A percentile compares a stretch with the other conserved stretches of the same genome.
Conservation (phyloP, 2,113 vertebrate genomes). For the Pantherophis guttatus region DNA sequence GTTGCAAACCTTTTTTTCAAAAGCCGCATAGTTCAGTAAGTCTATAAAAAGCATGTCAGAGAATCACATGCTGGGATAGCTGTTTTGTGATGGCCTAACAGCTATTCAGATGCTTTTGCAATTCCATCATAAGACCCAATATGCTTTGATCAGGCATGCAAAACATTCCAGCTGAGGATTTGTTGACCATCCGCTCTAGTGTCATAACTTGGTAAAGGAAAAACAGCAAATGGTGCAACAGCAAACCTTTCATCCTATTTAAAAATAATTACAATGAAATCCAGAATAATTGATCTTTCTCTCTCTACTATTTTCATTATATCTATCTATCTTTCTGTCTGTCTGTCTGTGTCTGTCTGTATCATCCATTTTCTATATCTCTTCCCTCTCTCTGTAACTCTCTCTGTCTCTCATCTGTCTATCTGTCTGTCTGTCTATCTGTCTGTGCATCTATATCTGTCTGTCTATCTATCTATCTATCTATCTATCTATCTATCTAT, state of each 20-base stretch:
- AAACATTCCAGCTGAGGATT: slow-evolving; percentile 52
- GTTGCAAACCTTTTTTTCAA: slow-evolving; percentile 7
- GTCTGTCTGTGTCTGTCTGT: not conserved
- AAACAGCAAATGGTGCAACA: not conserved
- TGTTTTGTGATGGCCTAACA: slow-evolving; percentile 52
- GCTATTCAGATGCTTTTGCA: slow-evolving; percentile 54
- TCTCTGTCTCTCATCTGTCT: not conserved
- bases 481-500: not conserved
- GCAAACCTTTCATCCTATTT: not conserved
- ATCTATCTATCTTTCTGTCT: not conserved
- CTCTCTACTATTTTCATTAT: not conserved
- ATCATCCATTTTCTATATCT: not conserved
- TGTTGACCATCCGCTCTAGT: slow-evolving; percentile 42
- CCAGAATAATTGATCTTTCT: not conserved
- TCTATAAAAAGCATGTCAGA: slow-evolving; percentile 41
- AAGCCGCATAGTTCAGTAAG: slow-evolving; percentile 23
- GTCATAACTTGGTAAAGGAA: not conserved
- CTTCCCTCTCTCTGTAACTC: not conserved
- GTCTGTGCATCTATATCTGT: not conserved
- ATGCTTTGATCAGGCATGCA: slow-evolving; percentile 56
- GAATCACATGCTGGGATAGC: not conserved
- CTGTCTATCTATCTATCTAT: not conserved
- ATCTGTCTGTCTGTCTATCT: not conserved
- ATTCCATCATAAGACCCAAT: slow-evolving; percentile 47
- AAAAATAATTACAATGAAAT: not conserved